These are phyloP conservation scores for Tuta absoluta DNA, from an alignment of 2,888 invertebrate species.

Conservation along the genomic window DNA sequence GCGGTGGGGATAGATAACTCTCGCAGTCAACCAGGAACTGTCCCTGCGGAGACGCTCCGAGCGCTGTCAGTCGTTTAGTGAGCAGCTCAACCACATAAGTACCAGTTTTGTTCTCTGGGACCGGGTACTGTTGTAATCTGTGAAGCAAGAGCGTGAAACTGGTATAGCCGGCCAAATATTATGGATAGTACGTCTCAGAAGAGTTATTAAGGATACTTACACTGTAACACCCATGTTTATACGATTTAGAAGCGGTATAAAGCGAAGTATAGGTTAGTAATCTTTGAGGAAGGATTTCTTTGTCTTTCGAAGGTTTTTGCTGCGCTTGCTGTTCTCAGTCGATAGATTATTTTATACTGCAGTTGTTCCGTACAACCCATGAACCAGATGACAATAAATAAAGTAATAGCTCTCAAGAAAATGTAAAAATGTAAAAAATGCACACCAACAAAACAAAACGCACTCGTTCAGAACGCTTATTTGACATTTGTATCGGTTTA, in stretches of 20 bases:
- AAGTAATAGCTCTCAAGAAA: not conserved
- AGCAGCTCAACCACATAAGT: constrained; percentile 93
- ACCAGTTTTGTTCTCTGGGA: constrained; percentile 94
- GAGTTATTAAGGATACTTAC: constrained; percentile 57
- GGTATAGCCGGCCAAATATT: not conserved
- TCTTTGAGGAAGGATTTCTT: not conserved
- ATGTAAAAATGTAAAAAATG: not conserved
- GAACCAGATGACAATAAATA: no score
- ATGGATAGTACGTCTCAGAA: not conserved
- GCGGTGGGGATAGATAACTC: constrained; percentile 91
- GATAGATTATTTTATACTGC: not conserved
- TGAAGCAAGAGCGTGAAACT: constrained; percentile 22
- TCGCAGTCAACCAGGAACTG: constrained; percentile 97
- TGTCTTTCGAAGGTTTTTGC: no score
- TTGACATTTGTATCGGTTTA: not conserved
- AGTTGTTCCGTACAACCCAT: not conserved
- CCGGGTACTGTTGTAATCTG: constrained; percentile 92
- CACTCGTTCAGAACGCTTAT: not conserved
- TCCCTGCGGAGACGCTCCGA: constrained; percentile 93
- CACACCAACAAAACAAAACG: not conserved
- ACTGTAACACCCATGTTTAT: constrained; percentile 84
- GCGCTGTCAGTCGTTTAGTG: constrained; percentile 90
- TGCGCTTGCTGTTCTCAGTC: not conserved
- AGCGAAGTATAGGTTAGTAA: constrained; percentile 12
- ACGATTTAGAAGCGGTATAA: not conserved